Evolutionary conservation across 37 sponge, comb jelly and placozoan species (phyloP), one percentile per base, ranked within the genome.

Genomic region (Beroe forskalii): DNA sequence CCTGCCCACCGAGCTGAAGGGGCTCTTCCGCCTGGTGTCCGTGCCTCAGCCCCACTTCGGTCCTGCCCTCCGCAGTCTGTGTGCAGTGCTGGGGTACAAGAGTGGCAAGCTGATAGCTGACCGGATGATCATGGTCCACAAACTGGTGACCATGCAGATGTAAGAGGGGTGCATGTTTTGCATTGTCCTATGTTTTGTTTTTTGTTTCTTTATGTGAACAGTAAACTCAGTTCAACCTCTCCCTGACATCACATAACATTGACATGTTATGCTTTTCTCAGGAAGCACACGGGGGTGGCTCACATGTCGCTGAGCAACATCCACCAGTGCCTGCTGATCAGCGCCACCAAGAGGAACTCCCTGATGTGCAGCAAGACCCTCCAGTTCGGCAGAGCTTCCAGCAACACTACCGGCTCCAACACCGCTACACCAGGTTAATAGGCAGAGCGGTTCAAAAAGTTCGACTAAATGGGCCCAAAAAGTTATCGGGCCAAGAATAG

Each of bases 11-110:
- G 55, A 69, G 17, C 32, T 96, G 0, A 0, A 32, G 61, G 90
- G 93, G 0, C 90, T 92, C 31, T 92, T 96, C 63, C 92, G 96
- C 3, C 83, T 94, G 61, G 93, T 94, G 67, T 89, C 94, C 38
- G 63, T 96, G 60, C 40, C 93, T 40, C 62, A 62, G 0, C 96
- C 94, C 27, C 92, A 94, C 80, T 61, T 89, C 4, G 67, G 76
- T 9, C 1, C 92, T n/a, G 31, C 91, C 32, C 62, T 96, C 27
- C 32, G 90, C 25, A 91, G 67, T 19, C 37, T 89, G 37, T 91
- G 93, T 39, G 89, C 92, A 0, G 80, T 93, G 23, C 91, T 93
- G 67, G 96, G 96, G 0, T 90, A 91, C 89, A 92, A 92, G 83
- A 61, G 41, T 0, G 66, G 93, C 19, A 90, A 90, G 40, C 76